Evolutionary conservation across 2,113 vertebrate genomes (phyloP), one percentile per base, ranked within the genome.

Genomic region (Sturnus vulgaris): DNA sequence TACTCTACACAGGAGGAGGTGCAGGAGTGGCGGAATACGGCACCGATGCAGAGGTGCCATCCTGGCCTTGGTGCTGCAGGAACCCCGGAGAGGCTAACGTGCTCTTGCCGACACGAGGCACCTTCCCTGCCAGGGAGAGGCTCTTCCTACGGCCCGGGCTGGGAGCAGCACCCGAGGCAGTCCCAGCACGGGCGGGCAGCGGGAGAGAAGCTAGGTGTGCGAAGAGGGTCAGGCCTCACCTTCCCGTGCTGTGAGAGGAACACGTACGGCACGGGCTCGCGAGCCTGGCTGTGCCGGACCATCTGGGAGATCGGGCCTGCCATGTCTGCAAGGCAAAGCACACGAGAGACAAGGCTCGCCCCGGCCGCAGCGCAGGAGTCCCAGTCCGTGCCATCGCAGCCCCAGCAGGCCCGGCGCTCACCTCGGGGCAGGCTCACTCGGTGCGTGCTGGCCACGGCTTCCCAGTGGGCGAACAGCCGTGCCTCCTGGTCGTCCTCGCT

Each of bases 371-470:
- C 28, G 46, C 79, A 10, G 10, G 5, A 11, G 12, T 39, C 53
- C 28, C 39, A 53, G n/a, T 12, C 53, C 37, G 60, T 46, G 50
- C 9, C 70, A 4, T 9, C 72, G 18, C 89, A 52, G 66, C 11
- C 69, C 28, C 57, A 10, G 14, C 30, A 4, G 46, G 39, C 31
- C 15, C 56, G 4, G 55, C 53, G 73, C 92, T 96, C 92, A 98
- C 98, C 98, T 98, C 73, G 76, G 33, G 98, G 98, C 12, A 99
- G 97, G 6, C 96, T 95, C 90, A 99, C 98, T 14, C 98, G 98
- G 85, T 99, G 98, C 9, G 98, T 98, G 79, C 97, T 97, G 73
- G 98, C 98, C 4, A 99, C 97, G 1, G 96, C 97, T 92, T 98
- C 98, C 98, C 98, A 99, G 76, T 98, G 98, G 8, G 94, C 80